Percentiles rank a stretch among this genome's conserved stretches.
Conservation (phyloP, 2,797 vertebrate species). For the Dendrocincla tyrannina region DNA sequence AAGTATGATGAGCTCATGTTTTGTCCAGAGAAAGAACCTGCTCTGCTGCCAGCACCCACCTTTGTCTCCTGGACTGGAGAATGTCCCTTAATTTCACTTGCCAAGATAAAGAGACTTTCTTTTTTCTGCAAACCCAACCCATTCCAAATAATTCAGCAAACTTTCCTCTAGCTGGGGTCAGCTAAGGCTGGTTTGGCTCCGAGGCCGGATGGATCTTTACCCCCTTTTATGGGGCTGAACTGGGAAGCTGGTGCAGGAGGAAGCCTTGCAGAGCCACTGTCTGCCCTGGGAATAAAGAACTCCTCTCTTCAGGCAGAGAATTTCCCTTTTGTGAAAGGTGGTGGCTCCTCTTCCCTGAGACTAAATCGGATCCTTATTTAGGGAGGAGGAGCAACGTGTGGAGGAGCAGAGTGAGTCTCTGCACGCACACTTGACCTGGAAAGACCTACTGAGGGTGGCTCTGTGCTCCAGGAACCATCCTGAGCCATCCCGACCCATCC, state of each 20-base stretch:
- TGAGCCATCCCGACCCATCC: not conserved
- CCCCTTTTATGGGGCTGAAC: not conserved
- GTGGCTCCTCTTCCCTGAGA: not conserved
- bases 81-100: not conserved
- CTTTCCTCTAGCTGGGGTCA: not conserved
- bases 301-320: slow-evolving; percentile 44
- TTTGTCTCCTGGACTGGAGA: not conserved
- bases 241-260: not conserved
- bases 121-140: not conserved
- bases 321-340: slow-evolving; percentile 25
- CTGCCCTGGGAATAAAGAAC: slow-evolving; percentile 32
- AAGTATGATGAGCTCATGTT: not conserved
- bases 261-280: not conserved
- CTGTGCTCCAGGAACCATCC: not conserved
- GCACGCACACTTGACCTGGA: slow-evolving; percentile 15
- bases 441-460: not conserved
- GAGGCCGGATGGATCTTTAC: not conserved
- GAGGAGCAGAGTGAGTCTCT: slow-evolving; percentile 9
- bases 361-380: slow-evolving; percentile 36
- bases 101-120: not conserved
- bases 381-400: not conserved
- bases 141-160: not conserved
- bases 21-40: not conserved
- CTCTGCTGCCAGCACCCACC: not conserved
- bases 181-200: not conserved